Evolutionary conservation across 2,797 vertebrate species (phyloP), one percentile per base, ranked within the genome.

Genomic region (Myioborus miniatus): DNA sequence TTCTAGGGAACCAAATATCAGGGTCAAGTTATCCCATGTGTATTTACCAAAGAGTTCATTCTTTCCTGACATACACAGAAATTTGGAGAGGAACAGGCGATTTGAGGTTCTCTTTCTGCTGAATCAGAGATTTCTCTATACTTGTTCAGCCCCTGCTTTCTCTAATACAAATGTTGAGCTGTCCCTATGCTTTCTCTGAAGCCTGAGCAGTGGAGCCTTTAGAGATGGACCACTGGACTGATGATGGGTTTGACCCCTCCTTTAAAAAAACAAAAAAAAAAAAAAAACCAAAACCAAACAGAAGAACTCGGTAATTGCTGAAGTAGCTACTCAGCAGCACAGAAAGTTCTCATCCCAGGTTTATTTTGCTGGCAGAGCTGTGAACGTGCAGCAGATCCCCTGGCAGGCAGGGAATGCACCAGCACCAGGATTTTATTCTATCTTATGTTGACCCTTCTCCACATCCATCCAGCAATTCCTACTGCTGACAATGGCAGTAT

Each of bases 251-350:
- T 76, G 14, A 69, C 11, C 6, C 5, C 29, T 30, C 17, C 9
- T 23, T 49, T 41, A 44, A 8, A 8, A 50, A 39, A 21, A 60
- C 9, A 7, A 27, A 32, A 44, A 18, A n/a, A n/a, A n/a, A n/a
- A 4, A 9, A 8, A 39, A 27, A 32, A 1, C 0, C 6, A 29
- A 56, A 53, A 4, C 0, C 6, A 9, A 68, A 24, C 27, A 43
- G 36, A 69, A 71, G 3, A 95, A 77, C 23, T 16, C 12, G 7
- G 13, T 26, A 56, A 18, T 11, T 81, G 37, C 36, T 76, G 21
- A 75, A 83, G 27, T 3, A 85, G 6, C 34, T 81, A 44, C 17
- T 86, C 36, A 44, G 34, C 56, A 77, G 37, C 19, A 21, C 2
- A 67, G 19, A 20, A 79, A 74, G 24, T 11, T 60, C 22, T 15